These are phyloP conservation scores for Hippocampus abdominalis DNA, from an alignment of 2,113 vertebrate species.

Conservation along the genomic window DNA sequence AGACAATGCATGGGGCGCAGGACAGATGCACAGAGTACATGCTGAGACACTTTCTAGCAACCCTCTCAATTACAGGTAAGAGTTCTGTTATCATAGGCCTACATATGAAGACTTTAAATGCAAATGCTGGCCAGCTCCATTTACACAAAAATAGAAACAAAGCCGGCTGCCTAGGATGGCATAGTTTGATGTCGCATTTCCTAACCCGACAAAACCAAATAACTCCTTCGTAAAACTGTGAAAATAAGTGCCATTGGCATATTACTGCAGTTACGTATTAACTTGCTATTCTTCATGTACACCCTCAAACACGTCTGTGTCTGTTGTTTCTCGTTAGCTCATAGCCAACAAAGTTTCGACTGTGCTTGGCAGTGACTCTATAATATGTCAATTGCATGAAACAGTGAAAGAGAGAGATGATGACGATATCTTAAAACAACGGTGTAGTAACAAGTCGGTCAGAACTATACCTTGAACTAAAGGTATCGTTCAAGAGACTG, in stretches of 20 bases:
- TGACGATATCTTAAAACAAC: no score
- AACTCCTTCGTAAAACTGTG: background rate
- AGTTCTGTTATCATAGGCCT: background rate
- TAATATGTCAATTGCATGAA: no score
- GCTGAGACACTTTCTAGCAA: constrained; percentile 13
- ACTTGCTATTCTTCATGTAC: no score
- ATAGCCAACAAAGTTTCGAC: no score
- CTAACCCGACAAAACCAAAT: no score
- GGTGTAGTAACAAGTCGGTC: no score
- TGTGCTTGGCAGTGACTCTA: no score
- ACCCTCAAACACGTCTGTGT: no score
- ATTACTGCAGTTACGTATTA: background rate
- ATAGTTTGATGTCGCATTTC: no score
- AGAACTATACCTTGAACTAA: no score
- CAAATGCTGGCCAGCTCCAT: background rate
- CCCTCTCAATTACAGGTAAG: background rate
- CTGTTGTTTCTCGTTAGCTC: no score
- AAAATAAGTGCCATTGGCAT: background rate
- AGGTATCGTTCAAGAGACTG: background rate
- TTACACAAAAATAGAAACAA: background rate
- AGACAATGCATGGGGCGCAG: constrained; percentile 28
- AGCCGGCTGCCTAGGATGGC: background rate
- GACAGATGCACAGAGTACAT: constrained; percentile 22
- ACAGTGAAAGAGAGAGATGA: no score
- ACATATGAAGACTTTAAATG: constrained; percentile 12